Base-by-base conservation (phyloP, 2,113 vertebrate species). In the Pseudolaguvia tuberculata region DNA sequence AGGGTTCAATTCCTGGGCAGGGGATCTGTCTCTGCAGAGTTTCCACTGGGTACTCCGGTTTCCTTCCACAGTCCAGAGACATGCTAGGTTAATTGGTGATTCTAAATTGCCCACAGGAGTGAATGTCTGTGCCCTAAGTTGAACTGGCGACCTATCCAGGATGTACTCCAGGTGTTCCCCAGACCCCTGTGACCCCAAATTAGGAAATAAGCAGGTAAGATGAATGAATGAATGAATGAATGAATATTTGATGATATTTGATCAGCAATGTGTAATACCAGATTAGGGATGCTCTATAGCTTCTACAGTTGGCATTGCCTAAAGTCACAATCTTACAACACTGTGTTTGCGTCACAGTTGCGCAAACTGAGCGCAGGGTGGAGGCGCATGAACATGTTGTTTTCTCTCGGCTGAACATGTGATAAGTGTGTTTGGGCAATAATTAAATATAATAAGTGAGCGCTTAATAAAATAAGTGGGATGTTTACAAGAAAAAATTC, bases 331-430 rank as follows among this genome's bases (percentile, higher is more conserved):
- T 47, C 14, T 71, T 18, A 45, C 45, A 45, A 47, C n/a, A 57
- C n/a, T 23, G 5, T 17, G n/a, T 8, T 17, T 42, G 12, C 11
- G 50, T 12, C 29, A 55, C 17, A 52, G 4, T 31, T 80, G 81
- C 78, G 78, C 72, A 80, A 78, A 52, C 7, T 20, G 48, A 42
- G 62, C 67, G 81, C 81, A 69, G 42, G 29, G 23, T 75, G 23
- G 35, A 61, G 3, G 15, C 18, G 3, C 42, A 51, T 47, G n/a
- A 82, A 79, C 29, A 20, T 67, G 56, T 75, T 69, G 27, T 17
- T 56, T 73, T 58, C 68, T 7, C 17, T 52, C 51, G 65, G 56
- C 58, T 65, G 31, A 57, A 55, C 27, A 3, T 3, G 27, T 58
- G 1, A 57, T 5, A n/a, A 7, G 27, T 35, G 2, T 35, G 5